Evolutionary conservation across 1,140 invertebrate genomes (phyloP), one percentile per base, ranked within the genome.

Genomic region (Diuraphis noxia): DNA sequence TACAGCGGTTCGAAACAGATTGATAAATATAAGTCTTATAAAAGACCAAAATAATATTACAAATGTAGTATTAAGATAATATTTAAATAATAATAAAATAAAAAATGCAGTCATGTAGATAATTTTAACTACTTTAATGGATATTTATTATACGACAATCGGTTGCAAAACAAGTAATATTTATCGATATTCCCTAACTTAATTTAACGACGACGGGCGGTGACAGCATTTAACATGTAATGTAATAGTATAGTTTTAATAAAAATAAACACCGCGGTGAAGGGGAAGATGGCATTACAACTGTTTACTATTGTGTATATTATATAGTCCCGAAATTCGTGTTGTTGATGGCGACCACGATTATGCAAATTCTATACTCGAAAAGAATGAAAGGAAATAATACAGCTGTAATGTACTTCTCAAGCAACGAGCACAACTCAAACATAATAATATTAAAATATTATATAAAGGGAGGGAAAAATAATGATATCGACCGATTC

Each of bases 311-410:
- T 88, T 88, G 86, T 88, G 86, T n/a, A 40, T 40, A 40, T 63
- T 23, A 34, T 36, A 30, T 30, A 40, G 86, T 56, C 25, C 52
- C 52, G 36, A 88, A 88, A 88, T 88, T 43, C 86, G 19, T 63
- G 86, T 88, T 41, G 49, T 88, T 30, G 86, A 88, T 88, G 86
- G 86, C 86, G 52, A 88, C 86, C 86, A 38, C 86, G 86, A 88
- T 88, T 88, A 88, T 88, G 86, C 38, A 88, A 88, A 88, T 88
- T 88, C 49, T 40, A 30, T 63, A 63, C 86, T 88, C 30, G 52
- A 88, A 88, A 63, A 88, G 52, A 56, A 88, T 63, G 86, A 88
- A 88, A 56, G 86, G 52, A 40, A 86, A 88, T 88, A 88, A 88
- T 63, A 88, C 52, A 52, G 85, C 46, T 86, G 85, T 86, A 86